Evolutionary conservation across 2,888 invertebrate species (phyloP), one percentile per base, ranked within the genome.

Genomic region (Agriopis marginaria): DNA sequence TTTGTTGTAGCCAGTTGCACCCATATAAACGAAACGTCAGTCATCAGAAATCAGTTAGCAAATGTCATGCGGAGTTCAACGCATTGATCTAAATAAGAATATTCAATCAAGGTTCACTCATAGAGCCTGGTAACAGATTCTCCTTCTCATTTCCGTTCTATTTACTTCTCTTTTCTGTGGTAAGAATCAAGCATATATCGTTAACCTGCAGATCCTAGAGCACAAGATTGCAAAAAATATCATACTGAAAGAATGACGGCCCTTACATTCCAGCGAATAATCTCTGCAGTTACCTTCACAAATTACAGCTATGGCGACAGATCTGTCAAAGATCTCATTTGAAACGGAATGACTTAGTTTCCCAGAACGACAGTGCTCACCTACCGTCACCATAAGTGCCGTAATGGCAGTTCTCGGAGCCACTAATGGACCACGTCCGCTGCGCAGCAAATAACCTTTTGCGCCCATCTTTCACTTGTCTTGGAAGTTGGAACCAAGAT

Each of bases 381-480:
- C 65, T 61, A 63, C 23, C 60, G 73, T 78, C 70, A 76, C 75
- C 80, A 79, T 83, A 84, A 83, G 82, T 83, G 84, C 79, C 75
- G 73, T 84, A 84, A 87, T 84, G 81, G 76, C 77, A 68, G 79
- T 84, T 85, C 86, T 86, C 81, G 77, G 79, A 81, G 77, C 63
- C 74, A 73, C 75, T 85, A 87, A 88, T 88, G 80, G 82, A 76
- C 74, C 74, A 73, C 82, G 83, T 82, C 86, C 84, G 85, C 76
- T 56, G 44, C 39, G 58, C 61, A 23, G 59, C 62, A 62, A 64
- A 63, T 66, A 66, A 59, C 66, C 53, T 59, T 60, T 59, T 44
- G 39, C 17, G 42, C 39, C 54, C 58, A 77, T 71, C 80, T 75
- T 79, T 79, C 80, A 68, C 67, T 65, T 56, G 53, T 56, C 42